Percentiles rank a stretch among this genome's conserved stretches.
phyloP scores from a whole-genome alignment of 2,113 vertebrate genomes.

The Paradisaea rubra region DNA sequence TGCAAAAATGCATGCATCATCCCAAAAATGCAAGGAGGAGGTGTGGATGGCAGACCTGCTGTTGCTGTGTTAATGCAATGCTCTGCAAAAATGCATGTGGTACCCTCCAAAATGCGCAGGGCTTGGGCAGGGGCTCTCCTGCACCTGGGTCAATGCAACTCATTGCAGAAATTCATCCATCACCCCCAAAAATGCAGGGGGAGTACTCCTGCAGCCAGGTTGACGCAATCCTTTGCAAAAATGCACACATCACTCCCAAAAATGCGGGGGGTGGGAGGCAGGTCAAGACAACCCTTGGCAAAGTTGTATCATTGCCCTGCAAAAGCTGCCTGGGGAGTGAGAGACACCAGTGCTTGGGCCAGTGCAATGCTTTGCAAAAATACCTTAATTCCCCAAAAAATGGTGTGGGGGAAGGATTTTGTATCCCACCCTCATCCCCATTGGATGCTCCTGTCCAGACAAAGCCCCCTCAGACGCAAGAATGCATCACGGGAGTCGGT shows the following conservation, averaged over 20 bases:
- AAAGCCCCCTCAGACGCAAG: background rate
- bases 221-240: background rate
- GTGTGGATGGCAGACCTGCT: background rate
- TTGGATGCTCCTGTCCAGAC: background rate
- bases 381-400: background rate
- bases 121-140: background rate
- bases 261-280: background rate
- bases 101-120: background rate
- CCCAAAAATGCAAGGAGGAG: background rate
- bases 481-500: background rate
- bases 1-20: background rate
- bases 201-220: background rate
- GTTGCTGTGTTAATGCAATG: background rate
- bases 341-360: rapidly evolving
- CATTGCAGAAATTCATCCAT: background rate
- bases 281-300: background rate
- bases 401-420: background rate
- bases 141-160: too few species aligned
- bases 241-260: rapidly evolving
- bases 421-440: background rate
- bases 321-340: background rate
- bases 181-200: background rate
- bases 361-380: background rate
- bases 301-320: background rate
- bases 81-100: background rate